phyloP scores from a whole-genome alignment of 2,888 invertebrate species.

The Erebia ligea region DNA sequence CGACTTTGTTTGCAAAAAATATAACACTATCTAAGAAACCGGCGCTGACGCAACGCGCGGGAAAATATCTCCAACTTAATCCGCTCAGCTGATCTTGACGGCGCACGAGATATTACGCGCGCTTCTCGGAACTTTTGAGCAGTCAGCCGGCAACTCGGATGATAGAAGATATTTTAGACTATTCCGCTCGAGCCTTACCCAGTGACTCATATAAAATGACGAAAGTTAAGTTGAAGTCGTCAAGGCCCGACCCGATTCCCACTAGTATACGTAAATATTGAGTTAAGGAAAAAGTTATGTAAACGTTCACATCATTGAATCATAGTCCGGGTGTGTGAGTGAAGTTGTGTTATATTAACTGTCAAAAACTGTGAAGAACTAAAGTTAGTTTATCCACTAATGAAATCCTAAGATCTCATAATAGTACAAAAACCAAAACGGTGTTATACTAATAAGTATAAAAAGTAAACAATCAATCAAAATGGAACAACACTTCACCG shows the following conservation, averaged over 20 bases:
- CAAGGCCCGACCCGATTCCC: conserved; percentile 58
- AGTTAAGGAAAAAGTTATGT: conserved; percentile 60
- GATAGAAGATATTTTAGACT: conserved; percentile 56
- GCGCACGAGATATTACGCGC: conserved; percentile 44
- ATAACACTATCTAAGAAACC: conserved; percentile 45
- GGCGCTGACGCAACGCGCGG: conserved; percentile 57
- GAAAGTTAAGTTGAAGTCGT: conserved; percentile 78
- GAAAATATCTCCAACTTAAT: conserved; percentile 58
- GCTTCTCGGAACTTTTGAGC: conserved; percentile 49
- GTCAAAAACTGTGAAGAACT: conserved; percentile 24
- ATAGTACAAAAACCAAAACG: conserved; percentile 23
- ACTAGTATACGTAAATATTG: conserved; percentile 51
- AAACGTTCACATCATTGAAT: conserved; percentile 46
- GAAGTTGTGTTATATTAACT: conserved; percentile 31
- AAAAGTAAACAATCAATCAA: conserved; percentile 24
- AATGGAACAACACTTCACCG: conserved; percentile 36
- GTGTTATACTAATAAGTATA: conserved; percentile 25
- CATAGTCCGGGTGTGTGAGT: conserved; percentile 29
- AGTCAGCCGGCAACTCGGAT: conserved; percentile 51
- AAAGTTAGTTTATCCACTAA: background rate
- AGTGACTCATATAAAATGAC: conserved; percentile 81
- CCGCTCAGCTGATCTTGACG: conserved; percentile 74
- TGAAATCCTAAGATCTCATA: conserved; percentile 37
- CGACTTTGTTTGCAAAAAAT: conserved; percentile 45
- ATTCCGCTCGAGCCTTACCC: conserved; percentile 50